phyloP scores from a whole-genome alignment of 2,113 vertebrate genomes.

The Etheostoma spectabile region DNA sequence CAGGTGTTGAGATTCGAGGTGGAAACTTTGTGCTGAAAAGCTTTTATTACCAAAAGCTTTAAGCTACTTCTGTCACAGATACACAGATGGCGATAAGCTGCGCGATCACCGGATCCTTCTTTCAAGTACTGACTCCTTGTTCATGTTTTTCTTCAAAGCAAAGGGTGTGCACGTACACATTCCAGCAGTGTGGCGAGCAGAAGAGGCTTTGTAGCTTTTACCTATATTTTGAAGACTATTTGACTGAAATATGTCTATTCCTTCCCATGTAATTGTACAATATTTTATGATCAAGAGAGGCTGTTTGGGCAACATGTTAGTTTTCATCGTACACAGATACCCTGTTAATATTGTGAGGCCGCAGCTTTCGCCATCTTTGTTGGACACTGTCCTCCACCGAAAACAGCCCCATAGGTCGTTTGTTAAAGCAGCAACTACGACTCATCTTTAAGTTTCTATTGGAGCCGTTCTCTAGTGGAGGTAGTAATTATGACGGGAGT shows the following conservation, averaged over 20 bases:
- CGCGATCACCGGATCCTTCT: slow-evolving; percentile 1
- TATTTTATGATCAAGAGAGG: too few relatives aligned
- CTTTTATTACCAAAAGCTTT: slow-evolving; percentile 26
- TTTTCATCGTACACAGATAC: too few relatives aligned
- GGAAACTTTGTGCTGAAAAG: slow-evolving; percentile 35
- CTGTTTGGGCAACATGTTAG: background rate
- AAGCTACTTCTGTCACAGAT: slow-evolving; percentile 25
- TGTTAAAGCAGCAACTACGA: too few relatives aligned
- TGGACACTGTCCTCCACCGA: too few relatives aligned
- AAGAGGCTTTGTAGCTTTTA: too few relatives aligned
- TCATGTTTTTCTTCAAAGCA: slow-evolving; percentile 10
- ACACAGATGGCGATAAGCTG: background rate
- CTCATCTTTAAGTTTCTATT: too few relatives aligned
- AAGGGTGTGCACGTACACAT: background rate
- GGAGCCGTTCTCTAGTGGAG: too few relatives aligned
- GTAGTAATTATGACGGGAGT: too few relatives aligned
- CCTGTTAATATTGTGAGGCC: too few relatives aligned
- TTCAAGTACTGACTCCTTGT: background rate
- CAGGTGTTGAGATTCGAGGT: slow-evolving; percentile 23
- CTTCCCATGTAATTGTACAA: background rate
- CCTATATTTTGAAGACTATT: background rate
- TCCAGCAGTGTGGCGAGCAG: background rate
- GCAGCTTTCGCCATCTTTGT: too few relatives aligned
- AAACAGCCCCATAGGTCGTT: too few relatives aligned
- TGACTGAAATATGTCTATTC: background rate